phyloP scores from a whole-genome alignment of 1,140 invertebrate species.

The Bombus breviceps region DNA sequence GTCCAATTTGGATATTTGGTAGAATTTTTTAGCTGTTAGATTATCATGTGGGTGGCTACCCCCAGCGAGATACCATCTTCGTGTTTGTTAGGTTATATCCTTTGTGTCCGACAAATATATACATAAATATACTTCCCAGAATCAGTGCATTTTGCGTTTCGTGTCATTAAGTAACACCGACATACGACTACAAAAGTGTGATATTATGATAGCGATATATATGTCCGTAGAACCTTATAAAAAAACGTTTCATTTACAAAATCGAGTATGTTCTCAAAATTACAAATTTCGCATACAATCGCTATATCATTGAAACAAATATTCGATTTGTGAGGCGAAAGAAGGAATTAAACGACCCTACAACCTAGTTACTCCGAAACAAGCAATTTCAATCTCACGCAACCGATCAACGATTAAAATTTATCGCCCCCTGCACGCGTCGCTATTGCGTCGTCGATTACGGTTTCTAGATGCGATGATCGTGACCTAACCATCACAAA shows the following conservation, averaged over 20 bases:
- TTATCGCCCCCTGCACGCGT: background rate
- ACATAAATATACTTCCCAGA: too few relatives aligned
- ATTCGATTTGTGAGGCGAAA: background rate
- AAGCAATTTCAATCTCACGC: constrained; percentile 2
- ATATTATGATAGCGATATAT: too few relatives aligned
- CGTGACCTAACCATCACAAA: background rate
- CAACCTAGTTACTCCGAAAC: background rate
- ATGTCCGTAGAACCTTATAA: too few relatives aligned
- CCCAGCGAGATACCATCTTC: too few relatives aligned
- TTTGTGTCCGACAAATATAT: too few relatives aligned
- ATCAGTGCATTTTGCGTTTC: too few relatives aligned
- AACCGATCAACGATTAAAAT: background rate
- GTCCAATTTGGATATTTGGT: too few relatives aligned
- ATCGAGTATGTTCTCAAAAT: background rate
- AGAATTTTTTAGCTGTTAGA: too few relatives aligned
- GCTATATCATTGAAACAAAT: background rate
- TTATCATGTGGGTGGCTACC: too few relatives aligned
- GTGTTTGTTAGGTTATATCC: too few relatives aligned
- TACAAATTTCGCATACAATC: background rate
- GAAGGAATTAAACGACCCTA: background rate
- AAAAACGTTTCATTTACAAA: background rate
- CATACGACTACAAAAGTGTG: too few relatives aligned
- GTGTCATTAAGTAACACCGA: too few relatives aligned
- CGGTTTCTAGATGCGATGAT: background rate
- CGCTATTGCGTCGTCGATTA: background rate